Evolutionary conservation across 2,888 invertebrate species (phyloP), one percentile per base, ranked within the genome.

Genomic region (Oithona nana): DNA sequence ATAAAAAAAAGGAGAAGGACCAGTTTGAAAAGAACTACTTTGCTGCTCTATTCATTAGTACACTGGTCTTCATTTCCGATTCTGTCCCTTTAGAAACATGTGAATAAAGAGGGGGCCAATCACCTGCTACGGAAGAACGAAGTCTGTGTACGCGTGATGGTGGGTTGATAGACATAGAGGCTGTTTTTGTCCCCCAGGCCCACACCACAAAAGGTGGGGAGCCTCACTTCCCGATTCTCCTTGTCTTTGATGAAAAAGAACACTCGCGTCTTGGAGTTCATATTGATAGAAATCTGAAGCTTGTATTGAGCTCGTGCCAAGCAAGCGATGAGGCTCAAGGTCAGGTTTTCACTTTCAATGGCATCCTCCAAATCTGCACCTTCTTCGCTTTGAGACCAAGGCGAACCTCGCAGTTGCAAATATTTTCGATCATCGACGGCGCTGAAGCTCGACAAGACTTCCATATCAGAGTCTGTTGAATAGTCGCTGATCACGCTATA

Each of bases 91-190:
- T n/a, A n/a, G n/a, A n/a, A n/a, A n/a, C n/a, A n/a, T n/a, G n/a
- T n/a, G n/a, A n/a, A n/a, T n/a, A n/a, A n/a, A n/a, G n/a, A n/a
- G n/a, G n/a, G n/a, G n/a, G n/a, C n/a, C n/a, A n/a, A n/a, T 24
- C 26, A 54, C 54, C 54, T 3, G 39, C 22, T 48, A 16, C 59
- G n/a, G 59, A 59, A 59, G 26, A 59, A 59, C 26, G 59, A 59
- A 22, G 59, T 64, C 22, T 65, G 59, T 20, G 69, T 66, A 64
- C 69, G 69, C 29, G 69, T 64, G 1, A 72, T 73, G 28, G 71
- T 69, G 4, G 70, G 61, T n/a, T 24, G 51, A 54, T 51, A 61
- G 29, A 61, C 51, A 4, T 50, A 29, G 28, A 61, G 61, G 54
- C 50, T 54, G 28, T 59, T 28, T 39, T 59, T 59, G 24, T 59